phyloP scores from a whole-genome alignment of 2,888 invertebrate species.

The Chrysotoxum bicinctum region DNA sequence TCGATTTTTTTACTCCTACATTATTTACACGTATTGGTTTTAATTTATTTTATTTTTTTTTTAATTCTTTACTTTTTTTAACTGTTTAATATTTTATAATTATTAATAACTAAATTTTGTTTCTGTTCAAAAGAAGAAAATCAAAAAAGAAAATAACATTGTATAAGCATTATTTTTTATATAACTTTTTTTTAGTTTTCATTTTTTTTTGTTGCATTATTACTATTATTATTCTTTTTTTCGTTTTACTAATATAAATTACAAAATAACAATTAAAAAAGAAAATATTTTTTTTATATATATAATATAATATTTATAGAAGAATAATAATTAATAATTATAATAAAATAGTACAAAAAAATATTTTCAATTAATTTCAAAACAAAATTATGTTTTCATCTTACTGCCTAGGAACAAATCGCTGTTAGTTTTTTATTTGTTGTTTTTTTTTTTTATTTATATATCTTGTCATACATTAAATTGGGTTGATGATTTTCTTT shows the following conservation, averaged over 20 bases:
- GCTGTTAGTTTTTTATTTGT: constrained; percentile 54
- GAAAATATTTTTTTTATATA: constrained; percentile 46
- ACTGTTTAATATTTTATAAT: constrained; percentile 57
- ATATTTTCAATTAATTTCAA: constrained; percentile 57
- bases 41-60: constrained; percentile 24
- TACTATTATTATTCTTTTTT: constrained; percentile 18
- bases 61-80: constrained; percentile 34
- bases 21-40: constrained; percentile 58
- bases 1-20: constrained; percentile 60
- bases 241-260: constrained; percentile 63
- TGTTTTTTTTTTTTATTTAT: constrained; percentile 11
- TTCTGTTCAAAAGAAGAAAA: constrained; percentile 37
- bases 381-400: constrained; percentile 56
- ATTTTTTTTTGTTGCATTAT: constrained; percentile 32
- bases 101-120: constrained; percentile 54
- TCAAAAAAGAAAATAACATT: constrained; percentile 50
- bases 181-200: constrained; percentile 38
- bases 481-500: constrained; percentile 40
- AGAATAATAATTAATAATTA: constrained; percentile 43
- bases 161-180: constrained; percentile 56
- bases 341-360: constrained; percentile 60
- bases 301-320: constrained; percentile 62
- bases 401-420: constrained; percentile 72
- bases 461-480: constrained; percentile 20
- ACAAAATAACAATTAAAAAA: constrained; percentile 69